A percentile compares a stretch with the other conserved stretches of the same genome.
Conservation (phyloP, 1,140 invertebrate species). For the Metopolophium dirhodum region DNA sequence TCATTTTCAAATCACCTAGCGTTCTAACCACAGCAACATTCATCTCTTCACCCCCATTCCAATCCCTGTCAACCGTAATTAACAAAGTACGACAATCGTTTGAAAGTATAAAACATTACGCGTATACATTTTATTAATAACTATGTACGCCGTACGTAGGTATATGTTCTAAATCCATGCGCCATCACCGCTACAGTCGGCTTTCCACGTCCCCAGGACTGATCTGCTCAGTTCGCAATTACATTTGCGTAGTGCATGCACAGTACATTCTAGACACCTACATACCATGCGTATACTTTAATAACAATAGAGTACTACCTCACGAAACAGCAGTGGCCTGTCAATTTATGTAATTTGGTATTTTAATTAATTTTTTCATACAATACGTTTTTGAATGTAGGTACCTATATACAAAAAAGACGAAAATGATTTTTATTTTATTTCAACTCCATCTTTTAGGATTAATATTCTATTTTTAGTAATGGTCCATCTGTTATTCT, state of each 20-base stretch:
- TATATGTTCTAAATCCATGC: background rate
- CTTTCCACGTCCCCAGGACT: background rate
- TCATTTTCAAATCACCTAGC: too few relatives aligned
- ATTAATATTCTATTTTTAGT: background rate
- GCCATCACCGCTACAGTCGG: background rate
- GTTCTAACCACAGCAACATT: too few relatives aligned
- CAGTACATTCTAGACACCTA: too few relatives aligned
- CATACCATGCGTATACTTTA: background rate
- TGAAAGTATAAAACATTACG: background rate
- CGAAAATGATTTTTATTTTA: background rate
- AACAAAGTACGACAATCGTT: background rate
- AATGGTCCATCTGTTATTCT: background rate
- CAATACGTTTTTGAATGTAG: background rate
- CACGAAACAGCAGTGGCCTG: too few relatives aligned
- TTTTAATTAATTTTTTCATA: background rate
- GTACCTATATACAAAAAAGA: background rate
- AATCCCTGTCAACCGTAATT: background rate
- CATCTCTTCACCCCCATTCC: too few relatives aligned
- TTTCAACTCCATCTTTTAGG: background rate
- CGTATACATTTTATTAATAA: background rate
- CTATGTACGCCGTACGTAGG: background rate
- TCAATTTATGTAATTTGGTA: background rate
- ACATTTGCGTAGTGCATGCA: background rate
- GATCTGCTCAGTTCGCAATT: background rate
- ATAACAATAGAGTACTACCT: background rate